Percentiles rank a stretch among this genome's conserved stretches.
Conservation (phyloP, 2,888 invertebrate species). For the Cerastoderma edule region DNA sequence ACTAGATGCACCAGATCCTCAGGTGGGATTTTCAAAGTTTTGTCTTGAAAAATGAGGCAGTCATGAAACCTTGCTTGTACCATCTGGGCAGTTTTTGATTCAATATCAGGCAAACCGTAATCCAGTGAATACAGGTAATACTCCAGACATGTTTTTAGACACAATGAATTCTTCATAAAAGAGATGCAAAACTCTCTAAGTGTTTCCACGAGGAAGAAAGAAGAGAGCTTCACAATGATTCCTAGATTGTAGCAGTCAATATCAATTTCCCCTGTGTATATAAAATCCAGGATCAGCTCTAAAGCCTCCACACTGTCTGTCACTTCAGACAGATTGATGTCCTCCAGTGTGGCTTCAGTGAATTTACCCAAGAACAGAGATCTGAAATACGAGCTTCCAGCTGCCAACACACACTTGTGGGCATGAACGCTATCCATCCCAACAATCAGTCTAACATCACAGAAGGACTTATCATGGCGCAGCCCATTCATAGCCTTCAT, state of each 20-base stretch:
- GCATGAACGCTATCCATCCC: constrained; percentile 42
- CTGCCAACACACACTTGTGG: constrained; percentile 51
- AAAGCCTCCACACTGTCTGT: constrained; percentile 40
- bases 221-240: constrained; percentile 48
- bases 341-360: constrained; percentile 49
- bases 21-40: constrained; percentile 33
- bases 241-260: constrained; percentile 46
- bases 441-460: constrained; percentile 52
- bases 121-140: constrained; percentile 46
- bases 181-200: constrained; percentile 41
- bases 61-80: constrained; percentile 53
- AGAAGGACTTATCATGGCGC: constrained; percentile 49
- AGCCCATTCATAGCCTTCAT: constrained; percentile 42
- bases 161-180: constrained; percentile 40
- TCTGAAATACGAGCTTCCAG: constrained; percentile 54
- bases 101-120: constrained; percentile 44
- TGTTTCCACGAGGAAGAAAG: constrained; percentile 48
- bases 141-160: constrained; percentile 44
- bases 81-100: constrained; percentile 37
- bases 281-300: constrained; percentile 48
- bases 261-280: constrained; percentile 55
- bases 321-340: constrained; percentile 45
- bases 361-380: constrained; percentile 54
- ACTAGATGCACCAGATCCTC: constrained; percentile 41
- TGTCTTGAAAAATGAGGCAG: constrained; percentile 43